Percentiles rank a stretch among this genome's conserved stretches.
phyloP scores from a whole-genome alignment of 2,888 invertebrate species.

The Pheosia gnoma region DNA sequence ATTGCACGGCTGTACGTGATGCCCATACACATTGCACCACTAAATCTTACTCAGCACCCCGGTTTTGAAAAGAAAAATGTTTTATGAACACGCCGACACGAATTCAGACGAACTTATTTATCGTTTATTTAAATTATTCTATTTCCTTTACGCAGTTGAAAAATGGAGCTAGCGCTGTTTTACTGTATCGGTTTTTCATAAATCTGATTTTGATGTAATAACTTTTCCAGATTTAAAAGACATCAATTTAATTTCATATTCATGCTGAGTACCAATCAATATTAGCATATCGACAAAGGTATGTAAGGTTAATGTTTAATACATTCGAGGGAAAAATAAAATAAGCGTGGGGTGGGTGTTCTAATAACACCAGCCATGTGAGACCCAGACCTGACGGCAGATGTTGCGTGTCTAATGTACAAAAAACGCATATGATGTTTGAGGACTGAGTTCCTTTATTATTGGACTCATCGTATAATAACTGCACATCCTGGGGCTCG shows the following conservation, averaged over 20 bases:
- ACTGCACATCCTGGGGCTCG: conserved; percentile 37
- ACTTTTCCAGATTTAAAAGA: not conserved
- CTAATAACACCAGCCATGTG: conserved; percentile 28
- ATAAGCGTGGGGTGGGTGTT: conserved; percentile 31
- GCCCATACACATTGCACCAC: conserved; percentile 53
- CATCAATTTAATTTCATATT: not conserved
- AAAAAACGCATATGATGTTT: conserved; percentile 12
- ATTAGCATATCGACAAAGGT: not conserved
- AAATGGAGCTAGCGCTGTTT: conserved; percentile 3
- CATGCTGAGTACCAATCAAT: conserved; percentile 1
- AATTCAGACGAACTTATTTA: conserved; percentile 34
- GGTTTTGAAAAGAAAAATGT: conserved; percentile 47
- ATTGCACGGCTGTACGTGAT: conserved; percentile 66
- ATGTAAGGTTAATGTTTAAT: not conserved
- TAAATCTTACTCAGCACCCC: conserved; percentile 51
- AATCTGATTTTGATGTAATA: not conserved
- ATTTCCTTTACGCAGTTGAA: conserved; percentile 22
- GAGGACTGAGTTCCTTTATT: conserved; percentile 32
- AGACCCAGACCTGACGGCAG: conserved; percentile 17
- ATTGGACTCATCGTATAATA: conserved; percentile 36
- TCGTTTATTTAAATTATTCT: conserved; percentile 23
- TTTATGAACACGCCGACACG: conserved; percentile 45
- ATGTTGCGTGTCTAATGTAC: conserved; percentile 14
- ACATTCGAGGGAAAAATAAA: conserved; percentile 32
- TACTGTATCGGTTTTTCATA: not conserved